These are phyloP conservation scores for Malurus melanocephalus DNA, from an alignment of 2,113 vertebrate genomes.

Conservation along the genomic window DNA sequence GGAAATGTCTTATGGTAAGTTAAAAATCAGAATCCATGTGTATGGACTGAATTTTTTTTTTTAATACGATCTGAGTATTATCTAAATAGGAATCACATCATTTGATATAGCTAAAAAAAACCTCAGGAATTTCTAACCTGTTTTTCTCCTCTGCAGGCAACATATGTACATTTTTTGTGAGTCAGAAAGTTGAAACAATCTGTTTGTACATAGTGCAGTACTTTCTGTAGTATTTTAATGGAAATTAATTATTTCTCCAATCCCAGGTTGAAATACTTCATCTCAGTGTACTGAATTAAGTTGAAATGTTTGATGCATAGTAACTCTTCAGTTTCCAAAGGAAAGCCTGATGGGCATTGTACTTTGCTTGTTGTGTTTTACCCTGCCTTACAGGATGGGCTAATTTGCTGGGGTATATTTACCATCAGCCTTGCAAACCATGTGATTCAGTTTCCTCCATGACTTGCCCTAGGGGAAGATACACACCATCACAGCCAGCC, in stretches of 20 bases:
- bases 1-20: neutral
- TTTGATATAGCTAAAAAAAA: neutral
- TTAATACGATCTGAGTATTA: neutral
- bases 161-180: neutral
- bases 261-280: neutral
- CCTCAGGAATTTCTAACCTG: neutral
- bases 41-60: neutral
- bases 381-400: neutral
- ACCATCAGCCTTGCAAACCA: neutral
- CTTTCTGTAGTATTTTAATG: neutral
- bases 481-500: neutral
- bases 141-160: neutral
- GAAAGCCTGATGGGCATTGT: neutral
- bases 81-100: neutral
- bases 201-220: neutral
- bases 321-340: neutral
- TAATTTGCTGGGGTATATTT: neutral
- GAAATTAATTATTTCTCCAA: slow-evolving; percentile 37
- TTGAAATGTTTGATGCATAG: neutral
- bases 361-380: neutral
- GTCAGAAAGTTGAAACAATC: neutral
- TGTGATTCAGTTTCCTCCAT: neutral
- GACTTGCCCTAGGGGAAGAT: neutral
- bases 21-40: neutral
- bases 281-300: neutral